Percentiles rank a stretch among this genome's conserved stretches.
Evolutionary conservation across 2,888 invertebrate species (phyloP).

Genomic region (Eubasilissa splendida): DNA sequence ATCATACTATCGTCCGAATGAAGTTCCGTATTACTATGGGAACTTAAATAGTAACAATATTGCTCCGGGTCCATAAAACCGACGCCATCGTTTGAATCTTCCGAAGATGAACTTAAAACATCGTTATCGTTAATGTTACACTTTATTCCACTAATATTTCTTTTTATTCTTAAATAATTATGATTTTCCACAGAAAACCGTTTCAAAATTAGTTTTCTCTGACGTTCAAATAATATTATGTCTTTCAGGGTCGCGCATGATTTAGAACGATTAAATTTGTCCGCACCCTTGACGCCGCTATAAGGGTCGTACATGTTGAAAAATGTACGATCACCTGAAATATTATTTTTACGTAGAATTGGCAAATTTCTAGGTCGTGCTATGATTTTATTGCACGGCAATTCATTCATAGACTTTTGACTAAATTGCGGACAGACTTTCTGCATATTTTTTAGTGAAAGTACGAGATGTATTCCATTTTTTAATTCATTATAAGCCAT

Average conservation of each 20-base stretch:
- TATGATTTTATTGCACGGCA: not conserved
- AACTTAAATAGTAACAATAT: constrained; percentile 44
- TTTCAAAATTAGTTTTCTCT: constrained; percentile 13
- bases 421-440: no score
- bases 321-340: not conserved
- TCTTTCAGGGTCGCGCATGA: not conserved
- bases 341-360: not conserved
- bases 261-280: not conserved
- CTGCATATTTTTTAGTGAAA: no score
- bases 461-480: no score
- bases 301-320: not conserved
- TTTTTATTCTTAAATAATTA: not conserved
- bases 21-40: constrained; percentile 34
- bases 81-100: not conserved
- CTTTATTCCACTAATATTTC: not conserved
- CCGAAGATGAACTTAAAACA: constrained; percentile 3
- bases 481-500: no score
- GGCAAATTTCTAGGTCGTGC: constrained; percentile 18
- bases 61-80: constrained; percentile 10
- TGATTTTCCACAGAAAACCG: constrained; percentile 14
- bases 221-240: not conserved
- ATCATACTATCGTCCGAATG: constrained; percentile 47
- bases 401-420: not conserved
- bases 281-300: not conserved
- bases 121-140: not conserved